Evolutionary conservation across 2,113 vertebrate species (phyloP).

Genomic region (Callocephalon fimbriatum): DNA sequence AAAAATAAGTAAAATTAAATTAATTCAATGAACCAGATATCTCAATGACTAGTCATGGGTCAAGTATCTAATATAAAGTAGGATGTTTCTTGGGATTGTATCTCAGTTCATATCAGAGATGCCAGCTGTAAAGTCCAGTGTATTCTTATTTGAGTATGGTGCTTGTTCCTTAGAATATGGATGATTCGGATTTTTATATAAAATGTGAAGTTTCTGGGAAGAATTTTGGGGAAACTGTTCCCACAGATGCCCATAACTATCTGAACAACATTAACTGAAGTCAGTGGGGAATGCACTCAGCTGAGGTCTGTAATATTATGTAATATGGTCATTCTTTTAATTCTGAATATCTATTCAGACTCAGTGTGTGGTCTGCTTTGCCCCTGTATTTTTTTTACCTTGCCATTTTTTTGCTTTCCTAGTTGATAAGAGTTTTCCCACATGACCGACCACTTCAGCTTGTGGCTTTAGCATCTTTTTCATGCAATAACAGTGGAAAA

Average conservation of each 20-base stretch:
- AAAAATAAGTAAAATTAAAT: not conserved
- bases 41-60: not conserved
- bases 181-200: not conserved
- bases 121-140: not conserved
- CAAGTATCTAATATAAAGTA: not conserved
- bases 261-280: not conserved
- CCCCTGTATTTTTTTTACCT: not conserved
- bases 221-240: not conserved
- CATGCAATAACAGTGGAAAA: slow-evolving; percentile 13
- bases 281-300: not conserved
- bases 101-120: not conserved
- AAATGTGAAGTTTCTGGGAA: not conserved
- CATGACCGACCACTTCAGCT: not conserved
- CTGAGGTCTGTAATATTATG: not conserved
- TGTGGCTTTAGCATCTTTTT: slow-evolving; percentile 54
- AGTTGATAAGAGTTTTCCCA: slow-evolving; percentile 32
- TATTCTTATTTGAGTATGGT: not conserved
- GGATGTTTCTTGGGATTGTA: not conserved
- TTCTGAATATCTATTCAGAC: not conserved
- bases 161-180: not conserved
- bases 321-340: not conserved
- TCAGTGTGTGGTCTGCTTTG: slow-evolving; percentile 18
- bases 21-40: not conserved
- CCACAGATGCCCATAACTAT: not conserved
- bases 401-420: not conserved